Evolutionary conservation across 53 echinoderm and acorn worm genomes (phyloP).

Genomic region (Paracentrotus lividus): DNA sequence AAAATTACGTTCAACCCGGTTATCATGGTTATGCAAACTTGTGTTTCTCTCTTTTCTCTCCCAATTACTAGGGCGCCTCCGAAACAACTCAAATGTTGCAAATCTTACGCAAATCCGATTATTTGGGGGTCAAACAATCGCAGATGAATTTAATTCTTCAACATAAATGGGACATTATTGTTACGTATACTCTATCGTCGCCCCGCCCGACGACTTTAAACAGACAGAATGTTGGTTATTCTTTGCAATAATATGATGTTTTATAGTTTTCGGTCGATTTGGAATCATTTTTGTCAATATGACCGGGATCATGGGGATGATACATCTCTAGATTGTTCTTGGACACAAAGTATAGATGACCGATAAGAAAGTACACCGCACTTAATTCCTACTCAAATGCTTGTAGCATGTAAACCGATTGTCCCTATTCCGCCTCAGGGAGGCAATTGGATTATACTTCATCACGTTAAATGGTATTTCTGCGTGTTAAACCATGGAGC

Average conservation of each 20-base stretch:
- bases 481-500: not conserved
- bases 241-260: too few relatives aligned
- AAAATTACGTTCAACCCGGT: not conserved
- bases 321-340: not conserved
- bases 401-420: not conserved
- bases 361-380: conserved; percentile 31
- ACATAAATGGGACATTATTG: not conserved
- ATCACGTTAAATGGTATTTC: not conserved
- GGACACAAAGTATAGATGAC: not conserved
- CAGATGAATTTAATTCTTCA: not conserved
- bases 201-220: too few relatives aligned
- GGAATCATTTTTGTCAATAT: too few relatives aligned
- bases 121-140: not conserved
- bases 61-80: not conserved
- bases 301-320: not conserved
- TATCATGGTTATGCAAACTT: not conserved
- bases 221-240: too few relatives aligned
- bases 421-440: conserved; percentile 21
- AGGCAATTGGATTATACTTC: not conserved
- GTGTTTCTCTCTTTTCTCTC: not conserved
- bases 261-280: too few relatives aligned
- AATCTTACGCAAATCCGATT: not conserved
- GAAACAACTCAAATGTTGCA: not conserved
- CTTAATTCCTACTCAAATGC: not conserved
- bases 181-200: too few relatives aligned